phyloP scores from a whole-genome alignment of 2,797 vertebrate genomes.

The Pseudochirops cupreus region DNA sequence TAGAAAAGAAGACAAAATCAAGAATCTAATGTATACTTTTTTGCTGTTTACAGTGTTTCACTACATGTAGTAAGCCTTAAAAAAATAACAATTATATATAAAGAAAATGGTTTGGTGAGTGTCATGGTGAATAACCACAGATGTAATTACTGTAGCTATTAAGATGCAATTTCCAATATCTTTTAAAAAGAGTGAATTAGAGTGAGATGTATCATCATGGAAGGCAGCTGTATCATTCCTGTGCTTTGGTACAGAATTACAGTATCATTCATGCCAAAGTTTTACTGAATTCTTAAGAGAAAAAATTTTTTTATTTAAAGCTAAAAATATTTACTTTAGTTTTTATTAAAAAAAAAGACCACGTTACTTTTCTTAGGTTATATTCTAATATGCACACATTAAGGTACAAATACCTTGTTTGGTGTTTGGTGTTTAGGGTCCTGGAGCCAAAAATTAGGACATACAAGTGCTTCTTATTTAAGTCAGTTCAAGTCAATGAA shows the following conservation, averaged over 20 bases:
- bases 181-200: slow-evolving; percentile 3
- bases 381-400: background rate
- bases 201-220: background rate
- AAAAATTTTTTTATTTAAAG: background rate
- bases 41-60: background rate
- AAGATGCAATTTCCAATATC: background rate
- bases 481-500: background rate
- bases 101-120: slow-evolving; percentile 13
- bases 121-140: slow-evolving; percentile 7
- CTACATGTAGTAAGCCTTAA: background rate
- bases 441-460: background rate
- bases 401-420: background rate
- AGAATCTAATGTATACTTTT: background rate
- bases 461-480: background rate
- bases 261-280: background rate
- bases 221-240: background rate
- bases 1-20: slow-evolving; percentile 1
- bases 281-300: background rate
- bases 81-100: background rate
- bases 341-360: background rate
- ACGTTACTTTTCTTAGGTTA: background rate
- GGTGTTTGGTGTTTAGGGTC: background rate
- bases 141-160: slow-evolving; percentile 31
- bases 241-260: background rate
- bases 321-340: background rate